Evolutionary conservation across 92 coral and sea anemone species (phyloP).

Genomic region (Anthopleura xanthogrammica): DNA sequence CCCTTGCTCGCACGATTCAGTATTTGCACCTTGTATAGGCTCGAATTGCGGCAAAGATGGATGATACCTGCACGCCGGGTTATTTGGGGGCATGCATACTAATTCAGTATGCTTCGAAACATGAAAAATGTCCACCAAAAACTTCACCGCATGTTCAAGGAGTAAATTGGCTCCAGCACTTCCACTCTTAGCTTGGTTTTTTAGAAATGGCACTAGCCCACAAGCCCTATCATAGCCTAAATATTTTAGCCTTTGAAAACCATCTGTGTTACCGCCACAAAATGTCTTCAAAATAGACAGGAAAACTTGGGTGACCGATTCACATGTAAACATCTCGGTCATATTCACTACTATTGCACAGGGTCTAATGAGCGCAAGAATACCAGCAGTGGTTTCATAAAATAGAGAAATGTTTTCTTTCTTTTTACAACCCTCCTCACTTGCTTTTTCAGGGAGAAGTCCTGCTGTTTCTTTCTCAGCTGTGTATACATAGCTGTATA

Average conservation of each 20-base stretch:
- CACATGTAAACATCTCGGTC: constrained; percentile 75
- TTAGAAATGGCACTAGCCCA: constrained; percentile 59
- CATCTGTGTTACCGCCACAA: constrained; percentile 24
- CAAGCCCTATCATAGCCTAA: constrained; percentile 71
- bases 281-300: constrained; percentile 57
- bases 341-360: constrained; percentile 63
- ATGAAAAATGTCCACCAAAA: constrained; percentile 73
- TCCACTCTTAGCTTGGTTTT: constrained; percentile 50
- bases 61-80: constrained; percentile 52
- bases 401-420: constrained; percentile 56
- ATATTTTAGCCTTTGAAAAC: constrained; percentile 42
- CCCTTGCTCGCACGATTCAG: constrained; percentile 70
- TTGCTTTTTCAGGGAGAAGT: constrained; percentile 31
- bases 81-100: constrained; percentile 66
- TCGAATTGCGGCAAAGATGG: constrained; percentile 46
- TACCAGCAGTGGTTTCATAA: constrained; percentile 68
- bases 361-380: constrained; percentile 57
- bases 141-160: constrained; percentile 45
- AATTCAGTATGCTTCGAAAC: constrained; percentile 65
- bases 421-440: constrained; percentile 61
- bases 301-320: constrained; percentile 62
- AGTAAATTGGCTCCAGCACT: constrained; percentile 62
- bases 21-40: constrained; percentile 53
- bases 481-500: no score
- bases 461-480: no score